A percentile compares a stretch with the other conserved stretches of the same genome.
Conservation (phyloP, 2,113 vertebrate species). For the Lota lota region DNA sequence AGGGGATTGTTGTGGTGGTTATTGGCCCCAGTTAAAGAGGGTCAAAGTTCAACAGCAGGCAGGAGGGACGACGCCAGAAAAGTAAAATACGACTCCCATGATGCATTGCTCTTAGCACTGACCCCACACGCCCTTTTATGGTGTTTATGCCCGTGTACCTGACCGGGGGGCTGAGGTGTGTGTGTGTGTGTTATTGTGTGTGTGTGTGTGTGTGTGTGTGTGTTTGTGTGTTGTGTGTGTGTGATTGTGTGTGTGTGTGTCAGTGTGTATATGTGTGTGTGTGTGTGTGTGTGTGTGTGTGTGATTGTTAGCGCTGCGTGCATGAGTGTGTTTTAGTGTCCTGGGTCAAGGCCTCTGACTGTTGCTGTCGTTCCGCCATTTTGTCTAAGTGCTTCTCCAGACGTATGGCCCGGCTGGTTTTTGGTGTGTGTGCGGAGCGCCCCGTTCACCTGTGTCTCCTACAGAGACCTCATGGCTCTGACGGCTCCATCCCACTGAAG, state of each 20-base stretch:
- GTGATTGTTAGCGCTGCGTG: neutral
- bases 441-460: slow-evolving; percentile 26
- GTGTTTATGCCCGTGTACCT: slow-evolving; percentile 14
- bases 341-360: slow-evolving; percentile 38
- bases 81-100: slow-evolving; percentile 60
- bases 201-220: no score
- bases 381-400: slow-evolving; percentile 56
- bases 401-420: slow-evolving; percentile 43
- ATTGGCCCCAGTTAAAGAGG: neutral
- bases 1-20: slow-evolving; percentile 11
- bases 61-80: slow-evolving; percentile 52
- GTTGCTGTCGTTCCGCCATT: slow-evolving; percentile 29
- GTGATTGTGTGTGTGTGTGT: no score
- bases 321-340: slow-evolving; percentile 13
- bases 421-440: slow-evolving; percentile 23
- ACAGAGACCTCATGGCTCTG: slow-evolving; percentile 20
- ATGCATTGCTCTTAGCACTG: slow-evolving; percentile 48
- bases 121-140: slow-evolving; percentile 57
- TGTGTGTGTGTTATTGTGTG: neutral
- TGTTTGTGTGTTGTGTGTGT: no score
- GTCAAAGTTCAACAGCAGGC: slow-evolving; percentile 61
- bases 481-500: slow-evolving; percentile 18
- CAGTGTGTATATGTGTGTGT: no score
- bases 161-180: slow-evolving; percentile 12
- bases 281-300: no score